Base-by-base conservation (phyloP, 1,140 invertebrate genomes). In the Hirudo medicinalis region DNA sequence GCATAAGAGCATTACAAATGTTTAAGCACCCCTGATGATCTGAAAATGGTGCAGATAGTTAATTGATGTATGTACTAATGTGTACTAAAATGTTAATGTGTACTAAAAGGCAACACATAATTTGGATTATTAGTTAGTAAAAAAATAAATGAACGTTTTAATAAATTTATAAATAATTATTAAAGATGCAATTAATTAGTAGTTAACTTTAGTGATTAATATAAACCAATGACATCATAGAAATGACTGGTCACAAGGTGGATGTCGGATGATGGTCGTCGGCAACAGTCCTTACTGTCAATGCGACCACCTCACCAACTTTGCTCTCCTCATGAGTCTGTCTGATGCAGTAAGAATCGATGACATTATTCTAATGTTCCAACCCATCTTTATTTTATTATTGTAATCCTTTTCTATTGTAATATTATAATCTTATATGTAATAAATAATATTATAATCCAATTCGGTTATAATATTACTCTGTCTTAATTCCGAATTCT, bases 231-330 rank as follows among this genome's bases (percentile, higher is more conserved):
- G 11, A 49, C 15, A 19, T 20, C 11, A 19, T 15, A 63, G 57
- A 22, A 63, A 63, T n/a, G 57, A 15, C 11, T 63, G 57, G 57
- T 63, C 57, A 22, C 57, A 63, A 15, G 57, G 8, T 25, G 57
- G 57, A 22, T 63, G 57, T 11, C 57, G 13, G 57, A 15, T 63
- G 57, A n/a, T 25, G 22, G 17, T 8, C 19, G 9, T 74, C 43
- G 36, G 20, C 17, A 71, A 25, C 29, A 25, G 29, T 70, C 20
- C 69, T 70, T 20, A 40, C 53, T 80, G 79, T 63, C 36, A 43
- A 0, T 79, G 79, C 72, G 76, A 78, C 55, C 79, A 80, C 57
- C 77, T 78, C 20, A 80, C 78, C 0, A 79, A 77, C 72, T 80
- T 80, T 70, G 79, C 78, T 27, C 75, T 80, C 22, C 75, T 80